phyloP scores from a whole-genome alignment of 2,888 invertebrate genomes.

The Diarsia rubi region DNA sequence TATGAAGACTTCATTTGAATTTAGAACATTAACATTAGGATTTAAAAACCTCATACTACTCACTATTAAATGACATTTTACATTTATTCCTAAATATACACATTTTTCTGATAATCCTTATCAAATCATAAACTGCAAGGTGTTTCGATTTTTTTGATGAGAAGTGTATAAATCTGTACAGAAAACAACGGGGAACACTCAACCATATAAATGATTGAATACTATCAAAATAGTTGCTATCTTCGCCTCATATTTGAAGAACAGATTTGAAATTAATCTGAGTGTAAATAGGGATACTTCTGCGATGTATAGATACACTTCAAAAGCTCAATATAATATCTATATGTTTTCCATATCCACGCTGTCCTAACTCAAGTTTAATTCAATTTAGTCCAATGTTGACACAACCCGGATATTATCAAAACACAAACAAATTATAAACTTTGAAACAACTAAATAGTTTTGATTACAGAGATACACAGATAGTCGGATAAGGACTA shows the following conservation, averaged over 20 bases:
- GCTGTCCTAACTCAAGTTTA: slow-evolving; percentile 4
- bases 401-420: slow-evolving; percentile 11
- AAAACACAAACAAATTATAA: slow-evolving; percentile 30
- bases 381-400: slow-evolving; percentile 15
- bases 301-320: not conserved
- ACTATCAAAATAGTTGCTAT: too few species aligned
- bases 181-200: not conserved
- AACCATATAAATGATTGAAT: not conserved
- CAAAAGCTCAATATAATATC: not conserved
- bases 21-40: too few species aligned
- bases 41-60: too few species aligned
- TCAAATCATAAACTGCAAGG: too few species aligned
- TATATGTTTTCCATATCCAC: not conserved
- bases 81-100: too few species aligned
- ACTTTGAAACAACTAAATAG: slow-evolving; percentile 25
- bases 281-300: not conserved
- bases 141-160: too few species aligned
- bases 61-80: too few species aligned
- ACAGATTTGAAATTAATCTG: not conserved
- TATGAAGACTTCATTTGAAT: too few species aligned
- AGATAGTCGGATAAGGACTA: not conserved
- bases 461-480: not conserved
- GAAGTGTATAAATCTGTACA: too few species aligned
- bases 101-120: too few species aligned
- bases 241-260: not conserved